These are phyloP conservation scores for Oreonectes daqikongensis DNA, from an alignment of 2,797 vertebrate species.

Conservation along the genomic window DNA sequence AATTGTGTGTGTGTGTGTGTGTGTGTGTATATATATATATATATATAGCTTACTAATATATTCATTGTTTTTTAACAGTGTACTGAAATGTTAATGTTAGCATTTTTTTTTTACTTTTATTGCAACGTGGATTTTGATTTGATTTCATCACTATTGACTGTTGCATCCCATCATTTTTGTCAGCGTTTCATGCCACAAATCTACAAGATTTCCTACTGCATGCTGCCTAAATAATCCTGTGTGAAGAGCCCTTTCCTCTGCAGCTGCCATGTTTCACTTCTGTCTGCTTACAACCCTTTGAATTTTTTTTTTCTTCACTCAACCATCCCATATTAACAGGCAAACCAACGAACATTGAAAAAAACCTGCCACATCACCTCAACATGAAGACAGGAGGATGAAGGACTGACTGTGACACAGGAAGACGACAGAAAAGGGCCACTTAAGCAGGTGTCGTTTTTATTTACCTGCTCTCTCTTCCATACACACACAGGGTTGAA, in stretches of 20 bases:
- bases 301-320: conserved; percentile 24
- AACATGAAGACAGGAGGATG: conserved; percentile 25
- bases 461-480: conserved; percentile 54
- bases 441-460: conserved; percentile 59
- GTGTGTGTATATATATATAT: too few species aligned
- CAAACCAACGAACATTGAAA: conserved; percentile 51
- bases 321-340: conserved; percentile 44
- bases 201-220: neutral
- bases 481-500: conserved; percentile 26
- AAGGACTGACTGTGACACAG: conserved; percentile 18
- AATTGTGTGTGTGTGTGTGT: too few species aligned
- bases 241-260: neutral
- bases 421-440: neutral
- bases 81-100: too few species aligned
- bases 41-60: too few species aligned
- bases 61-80: too few species aligned
- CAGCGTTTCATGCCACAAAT: too few species aligned
- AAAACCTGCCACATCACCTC: conserved; percentile 41
- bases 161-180: too few species aligned
- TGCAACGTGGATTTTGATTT: too few species aligned
- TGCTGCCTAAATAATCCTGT: neutral
- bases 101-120: too few species aligned
- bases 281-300: neutral
- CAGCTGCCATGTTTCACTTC: neutral
- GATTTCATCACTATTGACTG: neutral